phyloP scores from a whole-genome alignment of 2,113 vertebrate genomes.

The Saguinus imperator region DNA sequence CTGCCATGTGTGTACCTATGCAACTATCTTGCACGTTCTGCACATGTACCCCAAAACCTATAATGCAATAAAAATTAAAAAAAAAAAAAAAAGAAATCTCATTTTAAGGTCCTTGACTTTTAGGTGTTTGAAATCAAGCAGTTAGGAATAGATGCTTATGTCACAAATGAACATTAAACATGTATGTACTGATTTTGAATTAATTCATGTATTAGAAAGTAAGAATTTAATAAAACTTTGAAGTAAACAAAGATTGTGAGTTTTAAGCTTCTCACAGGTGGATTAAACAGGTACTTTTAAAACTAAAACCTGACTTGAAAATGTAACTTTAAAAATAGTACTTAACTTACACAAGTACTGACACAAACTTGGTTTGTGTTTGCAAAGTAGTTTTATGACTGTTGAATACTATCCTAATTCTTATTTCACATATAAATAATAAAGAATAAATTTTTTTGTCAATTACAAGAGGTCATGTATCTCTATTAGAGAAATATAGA shows the following conservation, averaged over 20 bases:
- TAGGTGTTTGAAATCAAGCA: neutral
- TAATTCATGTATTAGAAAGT: neutral
- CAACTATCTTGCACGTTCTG: too few species aligned
- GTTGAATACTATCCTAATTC: neutral
- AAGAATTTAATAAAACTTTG: neutral
- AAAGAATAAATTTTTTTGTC: neutral
- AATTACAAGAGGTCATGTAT: neutral
- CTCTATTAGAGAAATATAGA: neutral
- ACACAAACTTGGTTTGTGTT: neutral
- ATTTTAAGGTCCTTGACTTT: neutral
- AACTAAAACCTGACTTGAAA: constrained; percentile 13
- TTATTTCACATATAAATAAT: neutral
- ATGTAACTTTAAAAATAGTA: neutral
- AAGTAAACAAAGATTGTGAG: neutral
- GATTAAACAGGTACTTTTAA: neutral
- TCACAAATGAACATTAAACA: neutral
- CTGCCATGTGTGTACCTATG: too few species aligned
- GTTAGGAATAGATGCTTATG: neutral
- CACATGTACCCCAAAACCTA: too few species aligned
- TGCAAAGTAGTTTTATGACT: neutral
- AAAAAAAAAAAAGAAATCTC: neutral
- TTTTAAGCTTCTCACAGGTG: neutral
- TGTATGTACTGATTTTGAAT: neutral
- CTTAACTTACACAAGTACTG: neutral
- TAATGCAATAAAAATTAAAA: too few species aligned